Conservation (phyloP, 2,797 vertebrate species). For the Euphonia xanthogaster region DNA sequence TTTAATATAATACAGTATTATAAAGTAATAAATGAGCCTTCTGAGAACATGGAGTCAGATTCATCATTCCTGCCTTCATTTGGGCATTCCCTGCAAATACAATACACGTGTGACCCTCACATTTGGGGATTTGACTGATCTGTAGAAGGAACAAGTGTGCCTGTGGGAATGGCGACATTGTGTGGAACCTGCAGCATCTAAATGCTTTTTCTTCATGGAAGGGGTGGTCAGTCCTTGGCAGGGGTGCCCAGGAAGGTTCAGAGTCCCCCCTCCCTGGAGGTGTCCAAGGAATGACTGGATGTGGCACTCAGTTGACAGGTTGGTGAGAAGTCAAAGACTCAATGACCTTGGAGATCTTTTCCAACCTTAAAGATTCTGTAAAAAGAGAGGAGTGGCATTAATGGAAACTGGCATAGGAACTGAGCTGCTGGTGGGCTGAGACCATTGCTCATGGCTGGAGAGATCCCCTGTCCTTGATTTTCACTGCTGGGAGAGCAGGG, state of each 20-base stretch:
- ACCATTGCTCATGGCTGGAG: background rate
- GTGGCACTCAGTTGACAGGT: background rate
- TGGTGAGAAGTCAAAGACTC: background rate
- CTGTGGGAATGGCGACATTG: background rate
- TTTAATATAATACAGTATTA: too few species aligned
- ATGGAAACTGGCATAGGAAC: background rate
- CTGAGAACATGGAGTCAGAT: too few species aligned
- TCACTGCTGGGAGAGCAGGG: background rate
- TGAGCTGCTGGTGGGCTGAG: background rate
- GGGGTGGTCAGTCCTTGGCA: background rate
- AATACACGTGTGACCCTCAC: background rate
- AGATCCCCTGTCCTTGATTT: background rate
- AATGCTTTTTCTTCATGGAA: background rate
- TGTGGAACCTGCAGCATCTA: background rate
- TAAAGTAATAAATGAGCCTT: too few species aligned
- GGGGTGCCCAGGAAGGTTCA: background rate
- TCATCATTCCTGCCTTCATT: too few species aligned
- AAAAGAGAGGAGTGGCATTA: background rate
- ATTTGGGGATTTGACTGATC: background rate
- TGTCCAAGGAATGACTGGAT: background rate
- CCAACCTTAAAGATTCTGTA: background rate
- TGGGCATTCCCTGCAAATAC: too few species aligned
- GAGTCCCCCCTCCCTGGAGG: background rate
- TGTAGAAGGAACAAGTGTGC: background rate
- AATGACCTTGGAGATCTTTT: background rate